A percentile compares a stretch with the other conserved stretches of the same genome.
Evolutionary conservation across 2,797 vertebrate species (phyloP).

Genomic region (Neosilurus hyrtlii): DNA sequence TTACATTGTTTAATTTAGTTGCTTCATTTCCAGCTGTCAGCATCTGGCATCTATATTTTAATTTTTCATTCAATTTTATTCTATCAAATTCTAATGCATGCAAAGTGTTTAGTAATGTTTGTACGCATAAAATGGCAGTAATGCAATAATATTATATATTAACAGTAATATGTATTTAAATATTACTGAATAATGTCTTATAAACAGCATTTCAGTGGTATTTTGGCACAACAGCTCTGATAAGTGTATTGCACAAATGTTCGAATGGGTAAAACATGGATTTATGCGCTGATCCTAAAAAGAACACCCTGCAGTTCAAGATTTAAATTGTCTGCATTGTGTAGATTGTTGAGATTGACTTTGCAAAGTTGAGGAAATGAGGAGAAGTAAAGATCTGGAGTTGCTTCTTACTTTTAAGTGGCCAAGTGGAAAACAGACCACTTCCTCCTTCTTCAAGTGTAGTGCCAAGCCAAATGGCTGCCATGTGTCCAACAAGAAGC

Average conservation of each 20-base stretch:
- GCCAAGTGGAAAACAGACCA: not conserved
- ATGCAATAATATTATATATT: too few species aligned
- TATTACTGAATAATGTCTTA: not conserved
- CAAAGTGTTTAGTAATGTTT: not conserved
- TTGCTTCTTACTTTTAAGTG: not conserved
- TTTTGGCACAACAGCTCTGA: not conserved
- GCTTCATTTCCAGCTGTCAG: conserved; percentile 1
- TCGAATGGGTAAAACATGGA: not conserved
- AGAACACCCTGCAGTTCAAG: not conserved
- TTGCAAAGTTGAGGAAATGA: conserved; percentile 21
- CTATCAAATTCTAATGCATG: not conserved
- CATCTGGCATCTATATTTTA: not conserved
- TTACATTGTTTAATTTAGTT: not conserved
- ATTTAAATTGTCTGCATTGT: conserved; percentile 7
- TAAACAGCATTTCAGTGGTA: not conserved
- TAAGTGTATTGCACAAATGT: not conserved
- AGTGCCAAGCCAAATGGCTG: conserved; percentile 20
- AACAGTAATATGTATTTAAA: not conserved
- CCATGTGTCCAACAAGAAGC: conserved; percentile 16
- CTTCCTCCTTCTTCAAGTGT: conserved; percentile 1
- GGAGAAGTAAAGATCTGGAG: conserved; percentile 8
- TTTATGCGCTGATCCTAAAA: not conserved
- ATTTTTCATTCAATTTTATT: conserved; percentile 6
- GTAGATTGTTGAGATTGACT: not conserved
- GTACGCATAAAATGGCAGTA: not conserved